Base-by-base conservation (phyloP, 1,140 invertebrate genomes). In the Stratiolaelaps scimitus region DNA sequence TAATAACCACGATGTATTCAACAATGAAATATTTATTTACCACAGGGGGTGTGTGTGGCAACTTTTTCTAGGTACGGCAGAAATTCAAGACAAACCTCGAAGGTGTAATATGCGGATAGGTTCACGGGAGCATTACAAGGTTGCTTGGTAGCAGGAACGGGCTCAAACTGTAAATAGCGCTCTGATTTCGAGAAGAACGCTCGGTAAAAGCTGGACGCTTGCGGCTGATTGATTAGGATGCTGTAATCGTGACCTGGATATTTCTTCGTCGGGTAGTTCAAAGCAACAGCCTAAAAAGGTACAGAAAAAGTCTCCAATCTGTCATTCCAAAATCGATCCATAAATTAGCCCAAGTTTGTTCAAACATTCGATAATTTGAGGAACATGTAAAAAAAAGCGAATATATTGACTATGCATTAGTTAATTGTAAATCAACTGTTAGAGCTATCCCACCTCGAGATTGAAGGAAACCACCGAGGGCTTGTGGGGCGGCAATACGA, bases 391-490 rank as follows among this genome's bases (percentile, higher is more conserved):
- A n/a, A n/a, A n/a, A n/a, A n/a, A n/a, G n/a, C n/a, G n/a, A n/a
- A n/a, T n/a, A n/a, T n/a, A n/a, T n/a, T n/a, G n/a, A n/a, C n/a
- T n/a, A n/a, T n/a, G n/a, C n/a, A n/a, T n/a, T n/a, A n/a, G n/a
- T n/a, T n/a, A n/a, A n/a, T n/a, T n/a, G n/a, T n/a, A n/a, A n/a
- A n/a, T n/a, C n/a, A n/a, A n/a, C n/a, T n/a, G n/a, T 46, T n/a
- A 47, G 19, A 46, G n/a, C 26, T 6, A 64, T 30, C 65, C 64
- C 66, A 72, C 70, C 43, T 69, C 56, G n/a, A 72, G 34, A 6
- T n/a, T 64, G 15, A 69, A 66, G 1, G 44, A 48, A 1, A 60
- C 46, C 1, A 67, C 17, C 17, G 70, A 68, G 0, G 64, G 53
- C 43, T 67, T 68, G 10, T 65, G 66, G 0, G 71, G 69, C 1